phyloP scores from a whole-genome alignment of 2,888 invertebrate genomes.

The Corbicula japonica region DNA sequence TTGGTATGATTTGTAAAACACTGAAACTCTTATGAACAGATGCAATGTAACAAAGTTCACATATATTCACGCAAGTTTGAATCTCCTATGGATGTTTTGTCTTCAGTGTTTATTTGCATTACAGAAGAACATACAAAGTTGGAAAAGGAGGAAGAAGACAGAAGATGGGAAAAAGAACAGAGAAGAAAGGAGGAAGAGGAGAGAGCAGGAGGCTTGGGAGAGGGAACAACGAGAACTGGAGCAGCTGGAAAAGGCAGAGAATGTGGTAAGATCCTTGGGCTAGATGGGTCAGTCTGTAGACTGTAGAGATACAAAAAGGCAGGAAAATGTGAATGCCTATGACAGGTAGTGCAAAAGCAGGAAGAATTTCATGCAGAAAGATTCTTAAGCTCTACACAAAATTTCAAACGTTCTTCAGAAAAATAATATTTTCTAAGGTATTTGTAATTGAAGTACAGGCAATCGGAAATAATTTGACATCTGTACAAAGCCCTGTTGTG shows the following conservation, averaged over 20 bases:
- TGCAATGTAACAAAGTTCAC: background rate
- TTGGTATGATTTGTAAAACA: no score
- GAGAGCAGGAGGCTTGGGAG: constrained; percentile 70
- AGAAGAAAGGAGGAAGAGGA: constrained; percentile 58
- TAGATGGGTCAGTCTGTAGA: background rate
- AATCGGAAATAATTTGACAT: background rate
- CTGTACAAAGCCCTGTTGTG: background rate
- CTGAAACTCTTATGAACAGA: background rate
- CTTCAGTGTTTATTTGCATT: constrained; percentile 1
- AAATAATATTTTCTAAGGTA: no score
- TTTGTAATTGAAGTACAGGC: background rate
- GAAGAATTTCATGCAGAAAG: background rate
- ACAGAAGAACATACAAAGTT: constrained; percentile 37
- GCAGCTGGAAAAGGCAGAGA: constrained; percentile 48
- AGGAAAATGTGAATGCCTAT: background rate
- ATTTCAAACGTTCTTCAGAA: no score
- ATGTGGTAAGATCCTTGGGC: constrained; percentile 3
- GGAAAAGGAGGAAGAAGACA: constrained; percentile 37
- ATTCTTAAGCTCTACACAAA: background rate
- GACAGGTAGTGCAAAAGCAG: background rate
- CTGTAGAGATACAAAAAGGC: background rate
- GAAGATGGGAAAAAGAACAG: constrained; percentile 65
- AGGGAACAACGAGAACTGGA: constrained; percentile 71
- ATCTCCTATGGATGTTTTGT: background rate
- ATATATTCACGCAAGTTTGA: background rate